Percentiles rank a stretch among this genome's conserved stretches.
phyloP scores from a whole-genome alignment of 2,797 vertebrate genomes.

The Eurystomus glaucurus region DNA sequence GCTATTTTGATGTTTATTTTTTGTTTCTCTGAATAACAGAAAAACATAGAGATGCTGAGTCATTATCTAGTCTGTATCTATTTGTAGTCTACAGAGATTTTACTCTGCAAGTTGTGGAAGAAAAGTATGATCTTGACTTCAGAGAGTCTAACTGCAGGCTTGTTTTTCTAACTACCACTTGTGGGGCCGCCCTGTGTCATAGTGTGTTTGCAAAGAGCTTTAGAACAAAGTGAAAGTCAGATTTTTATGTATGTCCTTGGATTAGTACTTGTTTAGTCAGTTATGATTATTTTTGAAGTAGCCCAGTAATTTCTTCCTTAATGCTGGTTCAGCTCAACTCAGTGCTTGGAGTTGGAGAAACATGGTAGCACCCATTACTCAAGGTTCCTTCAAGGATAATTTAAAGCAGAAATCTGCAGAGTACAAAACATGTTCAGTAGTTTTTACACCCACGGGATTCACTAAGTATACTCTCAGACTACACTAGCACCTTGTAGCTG shows the following conservation, averaged over 20 bases:
- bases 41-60: background rate
- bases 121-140: background rate
- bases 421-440: background rate
- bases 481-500: background rate
- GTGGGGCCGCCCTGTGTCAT: background rate
- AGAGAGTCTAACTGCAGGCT: background rate
- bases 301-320: background rate
- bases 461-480: background rate
- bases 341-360: background rate
- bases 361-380: background rate
- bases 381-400: background rate
- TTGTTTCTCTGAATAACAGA: background rate
- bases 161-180: background rate
- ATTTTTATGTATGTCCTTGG: background rate
- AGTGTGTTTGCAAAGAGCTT: background rate
- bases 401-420: slow-evolving; percentile 16
- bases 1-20: background rate
- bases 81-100: background rate
- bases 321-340: background rate
- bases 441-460: background rate
- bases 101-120: background rate
- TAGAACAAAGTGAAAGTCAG: background rate
- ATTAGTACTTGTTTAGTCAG: background rate
- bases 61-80: background rate
- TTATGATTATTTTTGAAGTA: background rate